Evolutionary conservation across 2,797 vertebrate genomes (phyloP).

Genomic region (Mus spretus): DNA sequence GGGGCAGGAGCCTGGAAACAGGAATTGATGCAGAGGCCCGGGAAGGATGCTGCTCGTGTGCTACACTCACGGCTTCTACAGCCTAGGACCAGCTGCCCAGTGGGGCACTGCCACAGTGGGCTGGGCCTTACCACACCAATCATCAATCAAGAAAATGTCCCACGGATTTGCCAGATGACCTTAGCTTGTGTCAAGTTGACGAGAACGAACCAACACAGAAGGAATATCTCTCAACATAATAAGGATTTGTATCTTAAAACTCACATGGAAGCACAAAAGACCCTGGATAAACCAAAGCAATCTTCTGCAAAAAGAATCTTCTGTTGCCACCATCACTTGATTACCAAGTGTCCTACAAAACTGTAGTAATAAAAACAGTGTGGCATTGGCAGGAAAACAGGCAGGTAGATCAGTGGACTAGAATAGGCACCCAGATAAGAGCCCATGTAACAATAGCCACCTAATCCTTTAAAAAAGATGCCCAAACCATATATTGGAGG

Average conservation of each 20-base stretch:
- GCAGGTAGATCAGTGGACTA: background rate
- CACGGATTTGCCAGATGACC: background rate
- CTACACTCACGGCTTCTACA: background rate
- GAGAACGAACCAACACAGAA: background rate
- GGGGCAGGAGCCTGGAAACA: background rate
- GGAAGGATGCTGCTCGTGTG: background rate
- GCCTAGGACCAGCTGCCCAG: background rate
- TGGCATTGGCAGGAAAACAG: background rate
- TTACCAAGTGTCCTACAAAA: background rate
- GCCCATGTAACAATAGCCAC: background rate
- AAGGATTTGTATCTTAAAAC: background rate
- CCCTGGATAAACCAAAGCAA: background rate
- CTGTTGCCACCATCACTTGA: background rate
- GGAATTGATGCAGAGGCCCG: background rate
- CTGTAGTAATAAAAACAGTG: background rate
- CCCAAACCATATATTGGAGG: background rate
- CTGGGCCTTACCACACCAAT: no score
- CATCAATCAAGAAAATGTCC: background rate
- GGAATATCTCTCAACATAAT: background rate
- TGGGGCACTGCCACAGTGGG: background rate
- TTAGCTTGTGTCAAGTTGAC: background rate
- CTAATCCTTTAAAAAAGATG: background rate
- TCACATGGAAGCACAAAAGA: background rate
- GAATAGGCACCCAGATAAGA: background rate
- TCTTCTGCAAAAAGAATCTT: background rate